A percentile compares a stretch with the other conserved stretches of the same genome.
Evolutionary conservation across 2,888 invertebrate species (phyloP).

Genomic region (Patella depressa): DNA sequence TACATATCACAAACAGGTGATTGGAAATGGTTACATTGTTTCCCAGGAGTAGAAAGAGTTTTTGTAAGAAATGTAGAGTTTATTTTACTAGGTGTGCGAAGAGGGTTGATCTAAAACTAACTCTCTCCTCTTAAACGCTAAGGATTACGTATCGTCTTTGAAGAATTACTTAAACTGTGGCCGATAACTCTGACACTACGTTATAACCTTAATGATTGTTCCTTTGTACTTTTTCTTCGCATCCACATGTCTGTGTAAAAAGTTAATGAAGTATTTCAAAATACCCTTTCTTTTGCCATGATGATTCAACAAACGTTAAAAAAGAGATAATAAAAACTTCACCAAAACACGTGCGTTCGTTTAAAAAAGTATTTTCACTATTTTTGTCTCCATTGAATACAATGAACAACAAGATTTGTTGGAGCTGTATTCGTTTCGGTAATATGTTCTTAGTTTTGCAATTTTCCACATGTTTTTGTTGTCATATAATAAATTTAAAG

Average conservation of each 20-base stretch:
- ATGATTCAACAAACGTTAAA: background rate
- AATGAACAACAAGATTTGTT: too few species aligned
- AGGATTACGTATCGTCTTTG: background rate
- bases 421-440: too few species aligned
- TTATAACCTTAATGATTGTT: background rate
- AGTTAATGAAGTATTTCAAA: constrained; percentile 10
- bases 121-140: background rate
- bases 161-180: constrained; percentile 5
- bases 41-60: background rate
- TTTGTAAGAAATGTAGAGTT: background rate
- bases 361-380: too few species aligned
- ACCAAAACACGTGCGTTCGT: too few species aligned
- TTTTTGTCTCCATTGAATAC: too few species aligned
- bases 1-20: constrained; percentile 8
- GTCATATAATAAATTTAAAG: too few species aligned
- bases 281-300: background rate
- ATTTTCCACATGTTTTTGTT: too few species aligned
- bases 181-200: background rate
- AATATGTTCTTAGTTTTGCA: too few species aligned
- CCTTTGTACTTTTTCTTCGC: constrained; percentile 4
- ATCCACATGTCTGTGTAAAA: background rate
- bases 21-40: constrained; percentile 2
- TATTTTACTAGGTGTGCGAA: constrained; percentile 9
- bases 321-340: too few species aligned
- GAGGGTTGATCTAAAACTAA: background rate